Percentiles rank a stretch among this genome's conserved stretches.
phyloP scores from a whole-genome alignment of 1,140 invertebrate species.

The Drosophila guanche region DNA sequence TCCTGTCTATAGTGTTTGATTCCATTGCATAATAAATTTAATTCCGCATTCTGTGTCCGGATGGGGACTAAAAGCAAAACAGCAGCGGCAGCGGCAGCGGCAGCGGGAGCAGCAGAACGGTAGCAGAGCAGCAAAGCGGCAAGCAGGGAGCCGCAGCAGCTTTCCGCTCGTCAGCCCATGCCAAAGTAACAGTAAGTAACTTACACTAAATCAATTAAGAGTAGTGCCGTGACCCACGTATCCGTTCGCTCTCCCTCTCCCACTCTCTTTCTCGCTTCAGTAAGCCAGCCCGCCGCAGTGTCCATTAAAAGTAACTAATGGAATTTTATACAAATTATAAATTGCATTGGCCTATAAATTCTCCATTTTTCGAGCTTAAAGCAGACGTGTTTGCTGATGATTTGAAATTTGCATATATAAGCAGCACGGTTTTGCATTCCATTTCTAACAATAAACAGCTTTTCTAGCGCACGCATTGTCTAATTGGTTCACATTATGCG shows the following conservation, averaged over 20 bases:
- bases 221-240: constrained; percentile 9
- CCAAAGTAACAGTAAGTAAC: constrained; percentile 21
- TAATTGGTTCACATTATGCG: constrained; percentile 69
- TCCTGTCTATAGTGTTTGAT: constrained; percentile 43
- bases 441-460: constrained; percentile 65
- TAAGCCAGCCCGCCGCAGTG: constrained; percentile 47
- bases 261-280: neutral
- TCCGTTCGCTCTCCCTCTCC: neutral
- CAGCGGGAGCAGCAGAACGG: neutral
- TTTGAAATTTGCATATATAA: constrained; percentile 52
- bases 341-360: constrained; percentile 60
- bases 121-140: neutral
- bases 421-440: constrained; percentile 10
- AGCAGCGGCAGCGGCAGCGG: neutral
- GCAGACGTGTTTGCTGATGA: constrained; percentile 27
- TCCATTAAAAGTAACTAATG: constrained; percentile 78
- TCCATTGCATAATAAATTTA: constrained; percentile 50
- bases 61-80: neutral
- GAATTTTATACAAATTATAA: constrained; percentile 78
- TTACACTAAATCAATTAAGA: constrained; percentile 75
- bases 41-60: constrained; percentile 22
- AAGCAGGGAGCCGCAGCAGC: neutral
- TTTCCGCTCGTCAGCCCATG: no score
- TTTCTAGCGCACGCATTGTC: constrained; percentile 25
- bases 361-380: constrained; percentile 48